Evolutionary conservation across 2,797 vertebrate species (phyloP), one percentile per base, ranked within the genome.

Genomic region (Phyllotis vaccarum): DNA sequence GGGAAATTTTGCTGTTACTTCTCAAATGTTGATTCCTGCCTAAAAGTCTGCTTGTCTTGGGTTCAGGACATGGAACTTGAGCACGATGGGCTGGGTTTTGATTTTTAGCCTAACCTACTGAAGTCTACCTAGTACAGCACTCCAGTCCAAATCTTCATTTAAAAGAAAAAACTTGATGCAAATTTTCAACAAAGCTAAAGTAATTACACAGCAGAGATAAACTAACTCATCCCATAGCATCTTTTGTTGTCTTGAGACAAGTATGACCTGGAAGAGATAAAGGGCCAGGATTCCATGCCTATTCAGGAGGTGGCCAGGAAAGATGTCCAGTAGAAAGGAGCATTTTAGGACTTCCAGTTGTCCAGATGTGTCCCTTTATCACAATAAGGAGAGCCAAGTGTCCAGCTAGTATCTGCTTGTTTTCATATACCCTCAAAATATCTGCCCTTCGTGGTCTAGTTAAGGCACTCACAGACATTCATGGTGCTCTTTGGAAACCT

Each of bases 301-400:
- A 9, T 87, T 56, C 34, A 66, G 40, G 88, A 78, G 62, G 76
- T 13, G 21, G 62, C 86, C 46, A n/a, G 79, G 17, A 89, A 62
- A 85, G 81, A 62, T 17, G 21, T 43, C 54, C n/a, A 54, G 6
- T 5, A 66, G 54, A 68, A 91, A 78, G 60, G 68, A 70, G 3
- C 24, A 22, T 92, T 72, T 56, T 54, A 68, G 75, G 12, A 80
- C 56, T 34, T 40, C 52, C 40, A 34, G 62, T 8, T 22, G n/a
- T 46, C 40, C n/a, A 58, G 46, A 49, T 66, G 8, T 49, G 12
- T 6, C 31, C 56, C 12, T 89, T 91, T 31, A n/a, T 78, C 91
- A 91, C 16, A 58, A 37, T 60, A 74, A 93, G 75, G 72, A 86
- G 89, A 91, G 89, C n/a, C 85, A 75, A 91, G 31, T 14, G 52